Percentiles rank a stretch among this genome's conserved stretches.
Conservation (phyloP, 2,797 vertebrate species). For the Pseudocheirus occidentalis region DNA sequence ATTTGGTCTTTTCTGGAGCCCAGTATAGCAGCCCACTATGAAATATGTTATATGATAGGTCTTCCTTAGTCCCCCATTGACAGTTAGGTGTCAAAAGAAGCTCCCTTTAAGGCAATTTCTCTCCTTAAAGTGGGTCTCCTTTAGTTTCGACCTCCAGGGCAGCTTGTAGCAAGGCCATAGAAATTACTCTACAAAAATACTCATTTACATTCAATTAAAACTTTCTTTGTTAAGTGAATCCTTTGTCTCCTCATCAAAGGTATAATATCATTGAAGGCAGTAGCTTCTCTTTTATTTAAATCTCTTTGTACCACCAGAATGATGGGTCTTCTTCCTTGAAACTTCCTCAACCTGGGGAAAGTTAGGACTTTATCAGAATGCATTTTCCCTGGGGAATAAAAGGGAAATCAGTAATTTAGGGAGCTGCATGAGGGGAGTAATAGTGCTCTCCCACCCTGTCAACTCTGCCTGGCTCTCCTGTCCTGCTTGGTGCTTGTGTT, state of each 20-base stretch:
- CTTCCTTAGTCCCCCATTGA: no score
- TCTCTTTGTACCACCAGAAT: neutral
- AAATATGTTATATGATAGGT: no score
- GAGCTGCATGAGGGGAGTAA: no score
- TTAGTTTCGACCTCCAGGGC: neutral
- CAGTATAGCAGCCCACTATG: neutral
- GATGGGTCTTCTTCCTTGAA: neutral
- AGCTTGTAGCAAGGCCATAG: neutral
- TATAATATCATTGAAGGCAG: neutral
- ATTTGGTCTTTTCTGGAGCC: neutral
- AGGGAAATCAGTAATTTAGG: neutral
- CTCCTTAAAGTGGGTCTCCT: neutral
- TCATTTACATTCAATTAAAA: neutral
- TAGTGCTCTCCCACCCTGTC: neutral
- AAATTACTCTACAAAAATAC: neutral
- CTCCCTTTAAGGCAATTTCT: neutral
- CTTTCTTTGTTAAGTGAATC: neutral
- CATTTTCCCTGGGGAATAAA: neutral
- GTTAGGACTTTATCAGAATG: neutral
- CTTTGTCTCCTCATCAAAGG: neutral
- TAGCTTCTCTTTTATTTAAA: neutral
- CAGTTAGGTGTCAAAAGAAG: neutral
- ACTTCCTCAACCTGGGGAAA: neutral
- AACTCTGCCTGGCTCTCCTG: neutral
- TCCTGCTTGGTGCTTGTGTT: neutral